phyloP scores from a whole-genome alignment of 2,888 invertebrate species.

The Athalia circularis region DNA sequence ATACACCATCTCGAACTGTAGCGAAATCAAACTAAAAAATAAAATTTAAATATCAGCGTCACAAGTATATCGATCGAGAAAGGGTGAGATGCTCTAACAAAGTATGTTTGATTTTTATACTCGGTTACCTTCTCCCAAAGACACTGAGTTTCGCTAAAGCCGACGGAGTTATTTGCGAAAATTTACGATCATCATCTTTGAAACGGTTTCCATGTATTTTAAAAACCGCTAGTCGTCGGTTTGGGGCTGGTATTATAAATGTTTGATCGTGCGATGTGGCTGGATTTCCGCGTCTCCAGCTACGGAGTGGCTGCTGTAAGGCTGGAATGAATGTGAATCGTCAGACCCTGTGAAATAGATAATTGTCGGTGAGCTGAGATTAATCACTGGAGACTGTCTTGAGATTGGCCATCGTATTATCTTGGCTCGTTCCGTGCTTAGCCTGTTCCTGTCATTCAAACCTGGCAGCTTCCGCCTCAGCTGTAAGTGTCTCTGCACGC shows the following conservation, averaged over 20 bases:
- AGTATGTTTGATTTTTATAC: not conserved
- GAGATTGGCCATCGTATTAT: constrained; percentile 27
- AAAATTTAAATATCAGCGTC: too few species aligned
- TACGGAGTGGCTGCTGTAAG: not conserved
- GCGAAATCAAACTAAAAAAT: too few species aligned
- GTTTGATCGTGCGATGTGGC: not conserved
- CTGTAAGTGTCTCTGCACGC: constrained; percentile 37
- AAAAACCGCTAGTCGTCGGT: too few species aligned
- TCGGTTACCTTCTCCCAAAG: not conserved
- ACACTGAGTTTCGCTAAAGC: too few species aligned
- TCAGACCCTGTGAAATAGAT: not conserved
- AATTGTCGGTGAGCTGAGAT: constrained; percentile 1
- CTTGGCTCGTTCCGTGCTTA: not conserved
- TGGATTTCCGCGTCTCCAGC: too few species aligned
- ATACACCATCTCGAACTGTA: too few species aligned
- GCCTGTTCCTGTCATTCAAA: constrained; percentile 29
- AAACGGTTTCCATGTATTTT: too few species aligned
- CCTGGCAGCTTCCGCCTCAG: constrained; percentile 40
- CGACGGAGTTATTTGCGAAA: too few species aligned
- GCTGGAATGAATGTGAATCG: not conserved
- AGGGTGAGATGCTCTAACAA: not conserved
- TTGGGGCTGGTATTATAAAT: too few species aligned
- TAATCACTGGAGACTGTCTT: constrained; percentile 2
- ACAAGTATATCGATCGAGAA: not conserved
- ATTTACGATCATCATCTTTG: too few species aligned